A percentile compares a stretch with the other conserved stretches of the same genome.
phyloP scores from a whole-genome alignment of 2,888 invertebrate species.

The Exocentrus adspersus region DNA sequence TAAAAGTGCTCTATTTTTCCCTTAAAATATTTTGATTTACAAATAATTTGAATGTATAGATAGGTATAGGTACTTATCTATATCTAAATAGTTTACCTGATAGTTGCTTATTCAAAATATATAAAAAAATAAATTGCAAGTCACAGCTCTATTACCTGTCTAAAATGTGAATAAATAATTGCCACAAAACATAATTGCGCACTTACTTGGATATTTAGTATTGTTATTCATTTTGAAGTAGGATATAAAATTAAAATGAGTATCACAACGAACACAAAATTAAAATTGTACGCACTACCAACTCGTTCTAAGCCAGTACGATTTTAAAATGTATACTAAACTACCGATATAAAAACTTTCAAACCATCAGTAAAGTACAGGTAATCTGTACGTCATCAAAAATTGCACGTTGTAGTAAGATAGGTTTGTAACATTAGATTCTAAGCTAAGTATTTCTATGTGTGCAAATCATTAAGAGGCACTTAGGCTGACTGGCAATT shows the following conservation, averaged over 20 bases:
- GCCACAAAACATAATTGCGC: neutral
- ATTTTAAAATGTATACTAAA: slow-evolving; percentile 12
- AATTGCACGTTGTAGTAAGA: slow-evolving; percentile 15
- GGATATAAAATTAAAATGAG: neutral
- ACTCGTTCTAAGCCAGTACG: too few relatives aligned
- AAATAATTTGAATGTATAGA: too few relatives aligned
- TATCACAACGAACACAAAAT: neutral
- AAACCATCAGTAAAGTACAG: slow-evolving; percentile 10
- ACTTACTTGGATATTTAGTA: slow-evolving; percentile 7
- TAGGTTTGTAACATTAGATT: neutral
- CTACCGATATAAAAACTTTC: slow-evolving; percentile 13
- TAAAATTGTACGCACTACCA: neutral
- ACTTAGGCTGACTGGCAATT: slow-evolving; percentile 17
- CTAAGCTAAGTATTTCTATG: too few relatives aligned
- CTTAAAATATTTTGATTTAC: too few relatives aligned
- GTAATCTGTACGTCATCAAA: slow-evolving; percentile 19
- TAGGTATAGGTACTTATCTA: too few relatives aligned
- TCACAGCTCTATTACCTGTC: neutral
- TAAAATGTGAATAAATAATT: neutral
- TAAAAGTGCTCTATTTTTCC: too few relatives aligned
- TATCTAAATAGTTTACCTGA: too few relatives aligned
- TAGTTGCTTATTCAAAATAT: too few relatives aligned
- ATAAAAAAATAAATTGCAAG: slow-evolving; percentile 21
- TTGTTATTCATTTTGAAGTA: neutral
- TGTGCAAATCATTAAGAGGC: slow-evolving; percentile 11